phyloP scores from a whole-genome alignment of 2,113 vertebrate species.

The Montifringilla adamsi region DNA sequence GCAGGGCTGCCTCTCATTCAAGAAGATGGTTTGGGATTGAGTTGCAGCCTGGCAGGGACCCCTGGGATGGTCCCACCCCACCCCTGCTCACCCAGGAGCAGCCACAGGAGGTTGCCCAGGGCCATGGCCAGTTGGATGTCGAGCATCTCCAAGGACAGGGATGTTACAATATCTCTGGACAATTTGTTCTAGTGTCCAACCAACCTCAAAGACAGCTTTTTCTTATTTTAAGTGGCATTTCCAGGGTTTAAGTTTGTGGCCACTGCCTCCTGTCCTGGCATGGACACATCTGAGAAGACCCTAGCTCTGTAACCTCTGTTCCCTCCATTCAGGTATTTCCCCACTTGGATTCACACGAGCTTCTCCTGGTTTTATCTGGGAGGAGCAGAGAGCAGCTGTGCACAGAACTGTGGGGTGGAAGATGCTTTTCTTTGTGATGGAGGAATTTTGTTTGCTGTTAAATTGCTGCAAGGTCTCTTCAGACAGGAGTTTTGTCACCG shows the following conservation, averaged over 20 bases:
- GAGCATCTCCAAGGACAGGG: neutral
- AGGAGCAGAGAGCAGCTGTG: neutral
- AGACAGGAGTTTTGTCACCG: neutral
- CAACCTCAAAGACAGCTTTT: neutral
- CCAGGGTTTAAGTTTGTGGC: neutral
- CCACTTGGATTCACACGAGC: neutral
- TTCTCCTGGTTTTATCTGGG: neutral
- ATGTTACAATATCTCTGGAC: neutral
- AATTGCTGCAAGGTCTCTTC: neutral
- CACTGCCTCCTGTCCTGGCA: neutral
- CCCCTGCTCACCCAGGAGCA: neutral
- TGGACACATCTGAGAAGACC: neutral
- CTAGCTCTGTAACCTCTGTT: neutral
- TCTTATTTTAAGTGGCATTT: neutral
- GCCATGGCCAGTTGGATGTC: fast-evolving
- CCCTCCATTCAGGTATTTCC: neutral
- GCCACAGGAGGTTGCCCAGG: neutral
- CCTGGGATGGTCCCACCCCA: neutral
- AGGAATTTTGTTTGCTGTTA: fast-evolving
- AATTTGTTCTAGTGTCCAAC: neutral
- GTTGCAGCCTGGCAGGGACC: neutral
- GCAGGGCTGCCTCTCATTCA: fast-evolving
- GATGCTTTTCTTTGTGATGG: neutral
- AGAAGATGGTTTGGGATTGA: neutral
- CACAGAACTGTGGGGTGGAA: neutral